Conservation (phyloP, 2,113 vertebrate genomes). For the Pterocles burchelli region DNA sequence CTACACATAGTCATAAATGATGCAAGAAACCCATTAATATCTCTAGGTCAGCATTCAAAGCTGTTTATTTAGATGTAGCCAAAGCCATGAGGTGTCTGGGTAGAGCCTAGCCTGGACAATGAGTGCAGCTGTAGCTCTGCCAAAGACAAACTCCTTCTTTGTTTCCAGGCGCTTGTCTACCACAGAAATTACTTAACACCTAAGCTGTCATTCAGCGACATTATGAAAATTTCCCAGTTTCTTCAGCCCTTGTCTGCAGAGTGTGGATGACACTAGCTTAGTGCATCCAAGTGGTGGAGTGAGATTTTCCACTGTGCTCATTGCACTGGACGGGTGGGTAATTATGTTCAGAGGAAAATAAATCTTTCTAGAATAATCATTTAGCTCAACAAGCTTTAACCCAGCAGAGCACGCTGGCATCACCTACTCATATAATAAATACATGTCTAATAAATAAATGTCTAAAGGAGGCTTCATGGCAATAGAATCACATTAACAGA, state of each 20-base stretch:
- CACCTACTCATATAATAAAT: constrained; percentile 56
- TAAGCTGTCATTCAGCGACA: constrained; percentile 13
- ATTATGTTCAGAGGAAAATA: constrained; percentile 38
- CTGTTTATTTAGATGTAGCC: constrained; percentile 64
- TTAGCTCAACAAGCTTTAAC: constrained; percentile 43
- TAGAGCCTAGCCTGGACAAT: constrained; percentile 26
- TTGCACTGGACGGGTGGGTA: constrained; percentile 12
- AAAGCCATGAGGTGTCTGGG: constrained; percentile 46
- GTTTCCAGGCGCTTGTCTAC: constrained; percentile 12
- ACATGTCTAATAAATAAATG: constrained; percentile 48
- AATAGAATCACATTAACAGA: constrained; percentile 40
- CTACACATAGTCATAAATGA: constrained; percentile 61
- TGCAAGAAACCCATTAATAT: constrained; percentile 62
- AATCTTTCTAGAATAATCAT: constrained; percentile 62
- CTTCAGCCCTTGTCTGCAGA: not conserved
- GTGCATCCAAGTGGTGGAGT: constrained; percentile 3
- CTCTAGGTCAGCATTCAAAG: constrained; percentile 27
- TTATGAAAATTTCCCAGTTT: constrained; percentile 31
- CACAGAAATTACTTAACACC: constrained; percentile 52
- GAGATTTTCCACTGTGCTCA: constrained; percentile 65
- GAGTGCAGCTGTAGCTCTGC: constrained; percentile 24
- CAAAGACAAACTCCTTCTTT: constrained; percentile 13
- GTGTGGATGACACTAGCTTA: constrained; percentile 30
- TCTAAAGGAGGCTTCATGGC: constrained; percentile 44
- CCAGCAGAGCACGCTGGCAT: constrained; percentile 49